Conservation (phyloP, 2,797 vertebrate genomes). For the Setipinna tenuifilis region DNA sequence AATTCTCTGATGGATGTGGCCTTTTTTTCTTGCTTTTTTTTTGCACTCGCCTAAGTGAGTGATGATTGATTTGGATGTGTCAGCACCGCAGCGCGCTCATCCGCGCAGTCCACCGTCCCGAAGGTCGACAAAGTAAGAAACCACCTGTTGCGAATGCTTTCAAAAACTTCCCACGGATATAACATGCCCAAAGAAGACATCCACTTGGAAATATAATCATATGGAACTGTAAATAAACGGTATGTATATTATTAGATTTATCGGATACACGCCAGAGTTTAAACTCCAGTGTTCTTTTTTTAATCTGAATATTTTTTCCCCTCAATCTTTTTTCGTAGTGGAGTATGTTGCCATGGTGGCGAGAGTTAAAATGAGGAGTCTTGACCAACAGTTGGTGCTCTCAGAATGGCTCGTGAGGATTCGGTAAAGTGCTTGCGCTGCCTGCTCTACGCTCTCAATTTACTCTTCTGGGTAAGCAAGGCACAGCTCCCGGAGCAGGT, state of each 20-base stretch:
- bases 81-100: conserved; percentile 46
- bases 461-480: conserved; percentile 95
- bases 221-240: conserved; percentile 33
- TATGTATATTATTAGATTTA: conserved; percentile 34
- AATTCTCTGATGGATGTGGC: background rate
- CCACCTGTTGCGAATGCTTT: conserved; percentile 65
- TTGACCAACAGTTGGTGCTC: conserved; percentile 61
- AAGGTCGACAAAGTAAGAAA: conserved; percentile 53
- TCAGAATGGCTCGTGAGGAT: conserved; percentile 94
- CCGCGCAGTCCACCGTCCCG: conserved; percentile 43
- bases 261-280: background rate
- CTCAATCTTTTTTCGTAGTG: conserved; percentile 41
- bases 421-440: conserved; percentile 94
- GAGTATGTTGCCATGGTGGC: conserved; percentile 65
- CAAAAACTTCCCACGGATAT: conserved; percentile 54
- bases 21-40: background rate
- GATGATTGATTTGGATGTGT: conserved; percentile 58
- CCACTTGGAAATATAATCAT: conserved; percentile 35
- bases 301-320: background rate
- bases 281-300: background rate
- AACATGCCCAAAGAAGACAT: conserved; percentile 43
- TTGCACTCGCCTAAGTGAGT: conserved; percentile 33
- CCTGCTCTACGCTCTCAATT: conserved; percentile 91
- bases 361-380: conserved; percentile 77
- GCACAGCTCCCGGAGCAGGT: conserved; percentile 70